Percentiles rank a stretch among this genome's conserved stretches.
These are phyloP conservation scores for Cheirogaleus major DNA, from an alignment of 2,797 vertebrate species.

Conservation along the genomic window DNA sequence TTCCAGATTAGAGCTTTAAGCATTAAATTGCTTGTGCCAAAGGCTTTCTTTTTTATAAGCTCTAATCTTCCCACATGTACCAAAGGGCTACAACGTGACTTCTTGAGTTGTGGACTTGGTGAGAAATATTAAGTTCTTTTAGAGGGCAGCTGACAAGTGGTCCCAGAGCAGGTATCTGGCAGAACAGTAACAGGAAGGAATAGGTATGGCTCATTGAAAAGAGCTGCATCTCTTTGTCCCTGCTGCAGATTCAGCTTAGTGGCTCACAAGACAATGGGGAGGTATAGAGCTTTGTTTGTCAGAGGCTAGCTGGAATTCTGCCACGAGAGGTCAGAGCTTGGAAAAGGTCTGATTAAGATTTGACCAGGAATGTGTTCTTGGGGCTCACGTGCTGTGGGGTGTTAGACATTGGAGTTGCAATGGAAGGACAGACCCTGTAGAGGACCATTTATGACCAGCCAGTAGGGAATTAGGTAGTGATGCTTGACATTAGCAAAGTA, in stretches of 20 bases:
- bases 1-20: conserved; percentile 85
- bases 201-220: neutral
- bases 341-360: neutral
- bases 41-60: conserved; percentile 60
- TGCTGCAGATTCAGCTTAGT: neutral
- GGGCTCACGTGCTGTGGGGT: neutral
- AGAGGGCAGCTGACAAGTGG: neutral
- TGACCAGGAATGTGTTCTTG: neutral
- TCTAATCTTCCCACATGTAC: conserved; percentile 78
- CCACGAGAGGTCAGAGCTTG: neutral
- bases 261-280: neutral
- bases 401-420: neutral
- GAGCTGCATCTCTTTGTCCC: neutral
- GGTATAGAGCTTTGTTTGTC: neutral
- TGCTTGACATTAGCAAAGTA: neutral
- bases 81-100: conserved; percentile 80
- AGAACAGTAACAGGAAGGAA: neutral
- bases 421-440: neutral
- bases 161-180: neutral
- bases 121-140: conserved; percentile 66
- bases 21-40: conserved; percentile 84
- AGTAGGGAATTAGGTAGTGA: neutral
- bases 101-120: conserved; percentile 74
- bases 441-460: neutral
- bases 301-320: neutral